Evolutionary conservation across 1,140 invertebrate species (phyloP).

Genomic region (Drosophila parabipectinata): DNA sequence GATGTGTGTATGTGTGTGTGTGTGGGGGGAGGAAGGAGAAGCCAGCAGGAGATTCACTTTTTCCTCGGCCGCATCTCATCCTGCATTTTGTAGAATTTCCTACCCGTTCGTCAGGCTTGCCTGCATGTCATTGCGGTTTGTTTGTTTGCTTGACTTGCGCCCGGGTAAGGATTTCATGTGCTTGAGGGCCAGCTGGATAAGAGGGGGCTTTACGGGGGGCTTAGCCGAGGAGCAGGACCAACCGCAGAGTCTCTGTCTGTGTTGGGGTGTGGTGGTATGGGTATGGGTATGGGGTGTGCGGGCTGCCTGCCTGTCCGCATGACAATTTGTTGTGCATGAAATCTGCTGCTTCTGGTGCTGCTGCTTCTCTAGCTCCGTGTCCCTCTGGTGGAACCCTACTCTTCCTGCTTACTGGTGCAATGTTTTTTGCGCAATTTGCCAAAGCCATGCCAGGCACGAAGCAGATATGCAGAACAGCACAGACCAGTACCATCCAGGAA

Average conservation of each 20-base stretch:
- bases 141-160: conserved; percentile 82
- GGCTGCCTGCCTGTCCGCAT: conserved; percentile 75
- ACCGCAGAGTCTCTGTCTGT: conserved; percentile 59
- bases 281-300: conserved; percentile 41
- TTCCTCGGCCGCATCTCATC: conserved; percentile 23
- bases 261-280: conserved; percentile 24
- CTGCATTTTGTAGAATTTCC: conserved; percentile 26
- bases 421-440: conserved; percentile 81
- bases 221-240: conserved; percentile 47
- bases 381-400: conserved; percentile 5
- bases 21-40: neutral
- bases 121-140: conserved; percentile 82
- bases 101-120: conserved; percentile 34
- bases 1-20: neutral
- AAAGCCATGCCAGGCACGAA: conserved; percentile 76
- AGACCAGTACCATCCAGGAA: neutral
- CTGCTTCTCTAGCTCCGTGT: conserved; percentile 1
- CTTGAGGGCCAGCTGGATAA: conserved; percentile 49
- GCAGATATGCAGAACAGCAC: conserved; percentile 64
- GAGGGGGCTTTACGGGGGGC: conserved; percentile 1
- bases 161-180: conserved; percentile 80
- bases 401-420: conserved; percentile 53
- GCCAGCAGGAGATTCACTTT: conserved; percentile 59
- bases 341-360: conserved; percentile 50
- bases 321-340: conserved; percentile 81